These are phyloP conservation scores for Lasioglossum malachurum DNA, from an alignment of 2,888 invertebrate species.

Conservation along the genomic window DNA sequence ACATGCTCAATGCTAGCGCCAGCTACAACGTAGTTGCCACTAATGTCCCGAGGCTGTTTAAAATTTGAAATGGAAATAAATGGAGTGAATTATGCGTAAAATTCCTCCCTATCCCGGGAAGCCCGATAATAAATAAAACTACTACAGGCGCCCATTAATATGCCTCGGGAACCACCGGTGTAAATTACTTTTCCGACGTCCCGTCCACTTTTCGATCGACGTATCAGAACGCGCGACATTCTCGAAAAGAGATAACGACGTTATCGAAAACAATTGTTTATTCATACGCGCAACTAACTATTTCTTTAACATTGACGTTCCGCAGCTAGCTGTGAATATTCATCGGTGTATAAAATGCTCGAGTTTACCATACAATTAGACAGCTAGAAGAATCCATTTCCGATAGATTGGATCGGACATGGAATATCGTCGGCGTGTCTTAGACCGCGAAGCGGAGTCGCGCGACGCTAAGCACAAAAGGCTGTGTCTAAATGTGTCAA, in stretches of 20 bases:
- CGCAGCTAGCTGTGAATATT: neutral
- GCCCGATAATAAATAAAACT: neutral
- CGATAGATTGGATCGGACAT: neutral
- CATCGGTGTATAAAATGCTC: neutral
- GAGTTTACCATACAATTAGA: no score
- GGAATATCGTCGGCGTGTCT: neutral
- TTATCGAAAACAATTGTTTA: neutral
- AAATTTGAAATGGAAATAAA: neutral
- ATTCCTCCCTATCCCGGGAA: neutral
- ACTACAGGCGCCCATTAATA: neutral
- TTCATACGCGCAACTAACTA: neutral
- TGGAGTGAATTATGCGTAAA: neutral
- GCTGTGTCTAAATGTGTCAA: neutral
- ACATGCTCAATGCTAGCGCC: no score
- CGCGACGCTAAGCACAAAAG: neutral
- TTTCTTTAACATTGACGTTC: neutral
- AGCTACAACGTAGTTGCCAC: neutral
- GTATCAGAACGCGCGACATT: neutral
- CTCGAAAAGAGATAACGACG: neutral
- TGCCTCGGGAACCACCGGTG: neutral
- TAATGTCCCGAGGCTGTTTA: neutral
- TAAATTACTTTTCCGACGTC: neutral
- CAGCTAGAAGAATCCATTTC: neutral
- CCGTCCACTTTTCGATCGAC: neutral
- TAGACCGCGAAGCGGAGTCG: neutral